A percentile compares a stretch with the other conserved stretches of the same genome.
Evolutionary conservation across 2,888 invertebrate species (phyloP).

Genomic region (Nemotelus pantherinus): DNA sequence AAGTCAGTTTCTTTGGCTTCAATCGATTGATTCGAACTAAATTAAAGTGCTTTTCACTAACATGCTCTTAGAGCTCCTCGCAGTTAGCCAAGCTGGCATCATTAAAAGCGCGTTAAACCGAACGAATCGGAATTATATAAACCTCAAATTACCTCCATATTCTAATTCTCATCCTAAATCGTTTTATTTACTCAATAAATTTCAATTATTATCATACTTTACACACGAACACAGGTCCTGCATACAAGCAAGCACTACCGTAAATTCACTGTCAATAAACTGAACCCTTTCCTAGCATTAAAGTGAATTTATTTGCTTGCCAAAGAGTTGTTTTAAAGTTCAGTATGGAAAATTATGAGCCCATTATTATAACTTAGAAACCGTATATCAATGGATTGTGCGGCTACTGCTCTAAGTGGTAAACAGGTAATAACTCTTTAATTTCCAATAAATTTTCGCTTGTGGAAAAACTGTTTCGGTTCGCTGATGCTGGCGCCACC

Average conservation of each 20-base stretch:
- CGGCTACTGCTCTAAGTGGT: conserved; percentile 29
- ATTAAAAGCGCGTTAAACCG: no score
- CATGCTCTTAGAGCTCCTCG: no score
- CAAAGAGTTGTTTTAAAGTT: conserved; percentile 12
- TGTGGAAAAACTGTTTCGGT: background rate
- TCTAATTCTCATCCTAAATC: background rate
- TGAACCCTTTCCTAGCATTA: conserved; percentile 27
- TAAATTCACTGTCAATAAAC: conserved; percentile 20
- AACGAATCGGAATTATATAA: no score
- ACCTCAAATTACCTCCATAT: no score
- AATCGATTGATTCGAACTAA: no score
- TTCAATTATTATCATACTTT: background rate
- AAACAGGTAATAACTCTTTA: conserved; percentile 39
- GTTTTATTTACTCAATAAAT: conserved; percentile 7
- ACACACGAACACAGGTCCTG: background rate
- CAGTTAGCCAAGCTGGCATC: no score
- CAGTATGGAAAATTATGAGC: conserved; percentile 21
- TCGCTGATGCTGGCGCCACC: background rate
- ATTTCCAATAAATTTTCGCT: conserved; percentile 37
- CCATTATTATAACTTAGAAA: conserved; percentile 10
- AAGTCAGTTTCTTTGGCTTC: no score
- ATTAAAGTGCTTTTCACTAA: no score
- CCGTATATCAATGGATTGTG: conserved; percentile 19
- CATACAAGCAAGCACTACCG: background rate
- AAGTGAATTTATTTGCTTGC: conserved; percentile 28